phyloP scores from a whole-genome alignment of 2,797 vertebrate genomes.

The Phrynocephalus guinanensis region DNA sequence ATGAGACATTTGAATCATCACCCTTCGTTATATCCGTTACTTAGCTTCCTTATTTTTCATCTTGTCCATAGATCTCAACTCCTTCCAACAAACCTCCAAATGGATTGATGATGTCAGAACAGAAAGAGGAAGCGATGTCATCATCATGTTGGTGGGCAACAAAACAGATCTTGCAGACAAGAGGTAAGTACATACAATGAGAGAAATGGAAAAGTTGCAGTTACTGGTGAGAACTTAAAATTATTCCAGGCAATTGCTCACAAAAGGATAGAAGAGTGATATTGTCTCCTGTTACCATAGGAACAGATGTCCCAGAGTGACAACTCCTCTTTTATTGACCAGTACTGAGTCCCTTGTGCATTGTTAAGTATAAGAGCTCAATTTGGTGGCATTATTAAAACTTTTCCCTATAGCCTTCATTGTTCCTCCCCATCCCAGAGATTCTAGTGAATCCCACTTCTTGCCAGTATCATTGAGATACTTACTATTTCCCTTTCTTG shows the following conservation, averaged over 20 bases:
- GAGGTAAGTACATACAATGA: conserved; percentile 74
- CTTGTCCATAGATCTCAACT: conserved; percentile 85
- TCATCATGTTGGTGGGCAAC: conserved; percentile 94
- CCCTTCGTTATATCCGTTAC: not conserved
- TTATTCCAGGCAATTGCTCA: not conserved
- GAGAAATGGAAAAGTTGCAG: not conserved
- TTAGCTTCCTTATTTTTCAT: not conserved
- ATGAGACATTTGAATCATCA: not conserved
- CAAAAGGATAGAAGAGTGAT: not conserved
- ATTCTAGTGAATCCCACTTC: not conserved
- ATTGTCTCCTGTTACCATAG: not conserved
- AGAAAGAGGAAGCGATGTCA: conserved; percentile 92
- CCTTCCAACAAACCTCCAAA: conserved; percentile 92
- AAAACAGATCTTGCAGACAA: conserved; percentile 93
- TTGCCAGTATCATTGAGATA: not conserved
- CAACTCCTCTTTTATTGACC: conserved; percentile 4
- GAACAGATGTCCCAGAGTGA: not conserved
- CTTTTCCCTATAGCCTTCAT: not conserved
- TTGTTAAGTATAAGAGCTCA: not conserved
- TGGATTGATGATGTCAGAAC: conserved; percentile 94
- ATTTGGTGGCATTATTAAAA: not conserved
- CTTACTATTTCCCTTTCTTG: not conserved
- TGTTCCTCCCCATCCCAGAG: not conserved
- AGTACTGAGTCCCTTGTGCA: not conserved
- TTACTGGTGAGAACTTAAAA: not conserved